These are phyloP conservation scores for Drosophila quinaria DNA, from an alignment of 2,888 invertebrate genomes.

Conservation along the genomic window DNA sequence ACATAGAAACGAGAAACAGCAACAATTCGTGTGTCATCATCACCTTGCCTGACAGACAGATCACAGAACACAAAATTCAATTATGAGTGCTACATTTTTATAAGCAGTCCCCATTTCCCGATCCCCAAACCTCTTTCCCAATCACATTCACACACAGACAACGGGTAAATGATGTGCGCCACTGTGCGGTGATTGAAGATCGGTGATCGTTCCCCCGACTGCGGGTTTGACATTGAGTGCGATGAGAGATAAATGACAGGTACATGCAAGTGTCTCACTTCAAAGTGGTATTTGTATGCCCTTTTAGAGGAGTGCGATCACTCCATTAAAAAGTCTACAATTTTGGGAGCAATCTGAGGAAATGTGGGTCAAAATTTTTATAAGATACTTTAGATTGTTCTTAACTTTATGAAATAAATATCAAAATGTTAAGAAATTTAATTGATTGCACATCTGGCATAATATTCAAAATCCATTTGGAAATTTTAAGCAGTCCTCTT, in stretches of 20 bases:
- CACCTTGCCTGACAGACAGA: constrained; percentile 32
- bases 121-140: not conserved
- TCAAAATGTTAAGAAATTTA: not conserved
- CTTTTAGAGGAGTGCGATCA: constrained; percentile 23
- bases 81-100: constrained; percentile 59
- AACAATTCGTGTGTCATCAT: constrained; percentile 44
- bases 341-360: not conserved
- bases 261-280: constrained; percentile 48
- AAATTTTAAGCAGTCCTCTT: not conserved
- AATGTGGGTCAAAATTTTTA: constrained; percentile 5
- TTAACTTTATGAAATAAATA: not conserved
- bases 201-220: constrained; percentile 6
- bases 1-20: constrained; percentile 14
- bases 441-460: too few species aligned
- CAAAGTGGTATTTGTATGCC: constrained; percentile 22
- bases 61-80: constrained; percentile 65
- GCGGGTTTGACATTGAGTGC: constrained; percentile 54
- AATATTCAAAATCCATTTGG: too few species aligned
- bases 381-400: not conserved
- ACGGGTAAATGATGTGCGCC: constrained; percentile 22
- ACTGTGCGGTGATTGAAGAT: constrained; percentile 20
- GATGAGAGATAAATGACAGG: constrained; percentile 60
- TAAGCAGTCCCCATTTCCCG: constrained; percentile 22
- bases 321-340: constrained; percentile 33
- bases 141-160: not conserved